These are phyloP conservation scores for Magallana angulata DNA, from an alignment of 1,140 invertebrate species.

Conservation along the genomic window DNA sequence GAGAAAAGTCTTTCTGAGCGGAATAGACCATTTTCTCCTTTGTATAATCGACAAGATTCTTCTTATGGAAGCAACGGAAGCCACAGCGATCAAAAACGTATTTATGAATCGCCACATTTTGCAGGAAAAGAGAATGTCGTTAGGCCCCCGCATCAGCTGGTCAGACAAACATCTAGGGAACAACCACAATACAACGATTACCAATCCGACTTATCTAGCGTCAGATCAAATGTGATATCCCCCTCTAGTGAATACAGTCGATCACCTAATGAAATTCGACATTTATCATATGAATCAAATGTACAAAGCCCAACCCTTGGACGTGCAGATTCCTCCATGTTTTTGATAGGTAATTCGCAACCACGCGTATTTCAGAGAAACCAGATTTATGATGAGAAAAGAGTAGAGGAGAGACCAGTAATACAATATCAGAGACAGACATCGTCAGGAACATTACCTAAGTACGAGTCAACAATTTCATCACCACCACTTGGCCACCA, in stretches of 20 bases:
- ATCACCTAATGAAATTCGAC: conserved; percentile 55
- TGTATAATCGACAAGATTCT: conserved; percentile 62
- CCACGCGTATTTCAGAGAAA: conserved; percentile 35
- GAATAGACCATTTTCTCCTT: conserved; percentile 37
- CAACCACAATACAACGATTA: conserved; percentile 9
- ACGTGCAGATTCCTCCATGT: background rate
- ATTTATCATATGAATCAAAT: conserved; percentile 54
- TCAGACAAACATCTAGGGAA: conserved; percentile 42
- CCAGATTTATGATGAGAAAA: conserved; percentile 12
- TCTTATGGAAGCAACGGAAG: conserved; percentile 21
- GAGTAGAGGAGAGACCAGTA: conserved; percentile 27
- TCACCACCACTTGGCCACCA: conserved; percentile 41
- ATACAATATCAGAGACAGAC: conserved; percentile 56
- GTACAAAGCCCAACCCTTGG: background rate
- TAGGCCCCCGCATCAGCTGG: background rate
- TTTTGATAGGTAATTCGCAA: conserved; percentile 15
- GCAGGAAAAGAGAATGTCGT: background rate
- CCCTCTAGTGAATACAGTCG: conserved; percentile 48
- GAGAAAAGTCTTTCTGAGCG: conserved; percentile 46
- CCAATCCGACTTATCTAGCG: conserved; percentile 15
- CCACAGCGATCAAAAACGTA: background rate
- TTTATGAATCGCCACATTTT: background rate
- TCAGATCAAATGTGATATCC: conserved; percentile 42
- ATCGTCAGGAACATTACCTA: conserved; percentile 56
- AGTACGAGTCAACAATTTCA: conserved; percentile 54